Conservation (phyloP, 2,113 vertebrate species). For the Leptobrachium ailaonicum region DNA sequence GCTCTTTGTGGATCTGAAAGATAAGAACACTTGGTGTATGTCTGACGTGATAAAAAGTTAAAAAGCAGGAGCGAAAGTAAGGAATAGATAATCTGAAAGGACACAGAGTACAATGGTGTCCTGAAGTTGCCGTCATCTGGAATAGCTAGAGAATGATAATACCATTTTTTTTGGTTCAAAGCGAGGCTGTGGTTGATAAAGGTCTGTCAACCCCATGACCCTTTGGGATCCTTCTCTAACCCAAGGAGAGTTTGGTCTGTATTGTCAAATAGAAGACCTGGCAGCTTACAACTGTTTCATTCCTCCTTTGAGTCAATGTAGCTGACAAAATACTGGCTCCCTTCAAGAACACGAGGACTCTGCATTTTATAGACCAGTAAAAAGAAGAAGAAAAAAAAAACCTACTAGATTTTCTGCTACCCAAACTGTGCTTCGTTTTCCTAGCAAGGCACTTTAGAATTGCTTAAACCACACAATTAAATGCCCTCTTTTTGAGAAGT, state of each 20-base stretch:
- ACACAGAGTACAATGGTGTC: background rate
- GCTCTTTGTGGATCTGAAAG: constrained; percentile 21
- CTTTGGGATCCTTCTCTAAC: too few species aligned
- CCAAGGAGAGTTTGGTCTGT: too few species aligned
- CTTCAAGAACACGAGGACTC: background rate
- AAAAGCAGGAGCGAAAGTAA: background rate
- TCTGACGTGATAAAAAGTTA: constrained; percentile 20
- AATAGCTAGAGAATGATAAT: constrained; percentile 23
- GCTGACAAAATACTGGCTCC: background rate
- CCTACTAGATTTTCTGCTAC: too few species aligned
- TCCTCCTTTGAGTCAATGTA: background rate
- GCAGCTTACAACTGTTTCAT: too few species aligned
- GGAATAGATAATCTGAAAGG: constrained; percentile 14
- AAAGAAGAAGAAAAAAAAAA: too few species aligned
- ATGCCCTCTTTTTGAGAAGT: too few species aligned
- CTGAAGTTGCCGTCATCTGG: background rate
- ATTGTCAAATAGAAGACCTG: too few species aligned
- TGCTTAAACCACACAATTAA: too few species aligned
- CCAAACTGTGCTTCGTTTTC: too few species aligned
- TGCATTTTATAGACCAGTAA: background rate
- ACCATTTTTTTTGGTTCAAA: background rate
- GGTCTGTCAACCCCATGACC: constrained; percentile 1
- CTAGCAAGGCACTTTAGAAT: too few species aligned
- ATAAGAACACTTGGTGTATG: constrained; percentile 19
- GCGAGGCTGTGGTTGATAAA: constrained; percentile 29